Percentiles rank a stretch among this genome's conserved stretches.
phyloP scores from a whole-genome alignment of 2,888 invertebrate species.

The Liodrosophila aerea region DNA sequence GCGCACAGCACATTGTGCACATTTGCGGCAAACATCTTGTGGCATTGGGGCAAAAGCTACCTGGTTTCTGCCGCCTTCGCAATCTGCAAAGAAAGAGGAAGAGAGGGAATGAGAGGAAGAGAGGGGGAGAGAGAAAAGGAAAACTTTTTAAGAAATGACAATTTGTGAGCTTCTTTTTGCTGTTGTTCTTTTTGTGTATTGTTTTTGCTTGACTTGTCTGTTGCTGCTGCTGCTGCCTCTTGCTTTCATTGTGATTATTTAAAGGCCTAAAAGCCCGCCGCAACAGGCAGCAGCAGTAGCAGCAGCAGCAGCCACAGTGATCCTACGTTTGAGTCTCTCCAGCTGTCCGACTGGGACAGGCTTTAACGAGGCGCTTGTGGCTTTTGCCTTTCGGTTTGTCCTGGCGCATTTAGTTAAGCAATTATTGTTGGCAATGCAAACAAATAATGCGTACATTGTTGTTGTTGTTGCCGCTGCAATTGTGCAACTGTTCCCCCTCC shows the following conservation, averaged over 20 bases:
- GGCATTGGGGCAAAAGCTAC: constrained; percentile 28
- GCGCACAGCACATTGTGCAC: constrained; percentile 48
- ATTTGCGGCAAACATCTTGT: constrained; percentile 67
- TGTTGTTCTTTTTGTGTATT: constrained; percentile 41
- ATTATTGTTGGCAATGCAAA: constrained; percentile 75
- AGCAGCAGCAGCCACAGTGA: no score
- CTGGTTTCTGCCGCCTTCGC: constrained; percentile 68
- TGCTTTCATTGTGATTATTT: constrained; percentile 77
- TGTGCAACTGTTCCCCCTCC: constrained; percentile 33
- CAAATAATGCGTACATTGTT: constrained; percentile 76
- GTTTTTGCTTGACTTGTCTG: constrained; percentile 54
- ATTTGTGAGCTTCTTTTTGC: constrained; percentile 76
- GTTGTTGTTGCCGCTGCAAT: constrained; percentile 24
- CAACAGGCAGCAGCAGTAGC: constrained; percentile 18
- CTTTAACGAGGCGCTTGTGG: constrained; percentile 71
- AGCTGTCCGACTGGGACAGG: constrained; percentile 3
- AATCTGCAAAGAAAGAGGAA: constrained; percentile 57
- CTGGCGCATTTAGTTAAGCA: constrained; percentile 73
- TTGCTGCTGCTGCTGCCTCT: constrained; percentile 29
- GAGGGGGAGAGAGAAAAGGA: constrained; percentile 29
- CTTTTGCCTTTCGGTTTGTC: constrained; percentile 64
- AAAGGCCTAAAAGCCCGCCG: constrained; percentile 51
- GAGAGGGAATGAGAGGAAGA: constrained; percentile 8
- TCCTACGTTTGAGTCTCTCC: neutral
- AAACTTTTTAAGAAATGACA: constrained; percentile 75